Conservation (phyloP, 2,888 invertebrate species). For the Trisateles emortualis region DNA sequence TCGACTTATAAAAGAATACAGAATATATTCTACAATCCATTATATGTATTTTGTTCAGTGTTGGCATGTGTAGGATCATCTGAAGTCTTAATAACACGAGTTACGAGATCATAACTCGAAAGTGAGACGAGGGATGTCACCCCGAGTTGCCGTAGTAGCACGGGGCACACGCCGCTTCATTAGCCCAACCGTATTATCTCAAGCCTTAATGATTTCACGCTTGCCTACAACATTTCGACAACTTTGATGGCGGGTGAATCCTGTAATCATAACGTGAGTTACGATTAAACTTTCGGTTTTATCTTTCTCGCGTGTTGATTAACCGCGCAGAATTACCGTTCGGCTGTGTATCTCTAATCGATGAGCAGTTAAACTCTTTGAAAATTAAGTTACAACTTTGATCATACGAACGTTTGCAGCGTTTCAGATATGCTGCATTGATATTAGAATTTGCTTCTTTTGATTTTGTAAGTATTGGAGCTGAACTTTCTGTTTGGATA, state of each 20-base stretch:
- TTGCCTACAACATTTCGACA: slow-evolving; percentile 64
- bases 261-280: slow-evolving; percentile 72
- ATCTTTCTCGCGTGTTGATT: slow-evolving; percentile 71
- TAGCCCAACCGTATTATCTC: slow-evolving; percentile 75
- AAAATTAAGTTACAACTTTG: slow-evolving; percentile 49
- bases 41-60: too few species aligned
- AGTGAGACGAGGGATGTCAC: slow-evolving; percentile 16
- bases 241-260: slow-evolving; percentile 62
- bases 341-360: slow-evolving; percentile 68
- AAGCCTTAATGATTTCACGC: slow-evolving; percentile 78
- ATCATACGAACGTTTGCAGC: slow-evolving; percentile 4
- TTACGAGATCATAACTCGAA: slow-evolving; percentile 26
- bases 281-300: slow-evolving; percentile 76
- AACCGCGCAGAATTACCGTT: slow-evolving; percentile 66
- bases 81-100: not conserved
- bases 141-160: slow-evolving; percentile 58
- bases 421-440: slow-evolving; percentile 1
- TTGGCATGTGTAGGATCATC: not conserved
- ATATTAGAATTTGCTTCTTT: slow-evolving; percentile 3
- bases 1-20: not conserved
- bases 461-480: not conserved
- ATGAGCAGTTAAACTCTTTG: slow-evolving; percentile 65
- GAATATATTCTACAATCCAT: not conserved
- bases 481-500: slow-evolving; percentile 2
- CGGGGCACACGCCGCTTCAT: slow-evolving; percentile 65